Evolutionary conservation across 2,113 vertebrate genomes (phyloP).

Genomic region (Catharus fuscescens): DNA sequence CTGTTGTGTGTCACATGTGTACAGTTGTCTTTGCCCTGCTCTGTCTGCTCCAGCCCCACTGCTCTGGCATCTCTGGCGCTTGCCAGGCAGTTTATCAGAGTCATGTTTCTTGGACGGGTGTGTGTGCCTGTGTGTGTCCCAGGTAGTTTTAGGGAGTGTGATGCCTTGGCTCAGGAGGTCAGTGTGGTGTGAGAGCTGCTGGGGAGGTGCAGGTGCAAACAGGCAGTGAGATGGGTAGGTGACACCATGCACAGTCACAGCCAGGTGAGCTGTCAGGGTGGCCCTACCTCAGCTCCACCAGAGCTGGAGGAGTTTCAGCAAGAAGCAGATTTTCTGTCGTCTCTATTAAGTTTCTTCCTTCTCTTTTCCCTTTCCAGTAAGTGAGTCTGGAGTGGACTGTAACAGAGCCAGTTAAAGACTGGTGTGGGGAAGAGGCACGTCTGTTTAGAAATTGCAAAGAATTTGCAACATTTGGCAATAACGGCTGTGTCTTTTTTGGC

Average conservation of each 20-base stretch:
- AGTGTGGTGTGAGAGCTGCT: not conserved
- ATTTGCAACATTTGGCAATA: slow-evolving; percentile 13
- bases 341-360: not conserved
- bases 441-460: slow-evolving; percentile 1
- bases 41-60: rapidly evolving
- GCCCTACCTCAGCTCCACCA: rapidly evolving
- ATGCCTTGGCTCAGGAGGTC: not conserved
- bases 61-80: not conserved
- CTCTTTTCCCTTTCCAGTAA: not conserved
- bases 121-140: too few species aligned
- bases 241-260: rapidly evolving
- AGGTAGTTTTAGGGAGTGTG: not conserved
- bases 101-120: not conserved
- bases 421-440: not conserved
- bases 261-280: not conserved
- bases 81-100: not conserved
- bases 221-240: rapidly evolving
- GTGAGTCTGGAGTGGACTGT: not conserved
- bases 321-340: not conserved
- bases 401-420: not conserved
- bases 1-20: not conserved
- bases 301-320: not conserved
- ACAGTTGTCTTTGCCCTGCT: not conserved
- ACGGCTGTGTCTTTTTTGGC: not conserved
- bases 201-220: rapidly evolving